A percentile compares a stretch with the other conserved stretches of the same genome.
Conservation (phyloP, 2,113 vertebrate genomes). For the Tachysurus vachellii region DNA sequence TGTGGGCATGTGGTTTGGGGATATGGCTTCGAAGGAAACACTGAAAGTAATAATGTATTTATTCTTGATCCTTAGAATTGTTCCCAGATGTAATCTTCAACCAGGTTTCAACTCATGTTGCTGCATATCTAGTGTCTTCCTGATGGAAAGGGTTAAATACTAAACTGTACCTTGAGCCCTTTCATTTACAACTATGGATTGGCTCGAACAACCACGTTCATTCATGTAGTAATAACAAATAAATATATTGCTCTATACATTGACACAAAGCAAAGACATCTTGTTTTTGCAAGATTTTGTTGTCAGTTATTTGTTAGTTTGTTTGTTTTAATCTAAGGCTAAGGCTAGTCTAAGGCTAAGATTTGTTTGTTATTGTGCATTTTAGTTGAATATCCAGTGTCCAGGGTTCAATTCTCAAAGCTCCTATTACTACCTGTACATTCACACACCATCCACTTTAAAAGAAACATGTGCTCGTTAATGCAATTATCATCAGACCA, state of each 20-base stretch:
- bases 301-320: neutral
- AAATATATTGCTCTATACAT: neutral
- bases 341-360: neutral
- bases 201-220: neutral
- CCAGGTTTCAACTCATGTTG: neutral
- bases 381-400: neutral
- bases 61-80: neutral
- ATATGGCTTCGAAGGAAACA: neutral
- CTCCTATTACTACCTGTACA: neutral
- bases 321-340: neutral
- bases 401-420: neutral
- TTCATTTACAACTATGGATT: neutral
- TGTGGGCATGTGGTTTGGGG: neutral
- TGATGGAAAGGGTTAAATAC: neutral
- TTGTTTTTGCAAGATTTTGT: neutral
- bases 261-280: neutral
- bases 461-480: neutral
- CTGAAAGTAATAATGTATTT: neutral
- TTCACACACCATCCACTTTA: neutral
- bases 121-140: neutral
- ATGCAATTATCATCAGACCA: neutral
- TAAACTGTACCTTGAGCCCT: neutral
- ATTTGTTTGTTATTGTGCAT: neutral
- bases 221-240: neutral
- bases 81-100: neutral